Evolutionary conservation across 1,140 invertebrate genomes (phyloP), one percentile per base, ranked within the genome.

Genomic region (Cecropterus lyciades): DNA sequence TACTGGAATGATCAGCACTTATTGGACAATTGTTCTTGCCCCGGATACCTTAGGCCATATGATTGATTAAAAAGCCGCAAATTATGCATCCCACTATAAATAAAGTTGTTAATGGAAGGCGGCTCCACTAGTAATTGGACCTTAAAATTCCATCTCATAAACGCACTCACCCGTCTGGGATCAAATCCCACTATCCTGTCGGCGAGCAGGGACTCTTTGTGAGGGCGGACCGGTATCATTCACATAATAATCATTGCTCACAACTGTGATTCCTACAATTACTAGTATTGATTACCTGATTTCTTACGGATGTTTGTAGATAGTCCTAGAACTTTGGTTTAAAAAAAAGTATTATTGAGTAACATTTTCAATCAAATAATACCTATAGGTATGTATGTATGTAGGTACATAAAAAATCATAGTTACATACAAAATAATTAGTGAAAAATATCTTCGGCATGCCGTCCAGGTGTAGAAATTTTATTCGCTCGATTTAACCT

Each of bases 31-130:
- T 78, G 83, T 77, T 30, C 72, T 63, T 70, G 65, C 65, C 79
- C 79, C 82, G 82, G 84, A 87, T 83, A 75, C 79, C 73, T 65
- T 75, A 78, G 71, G 62, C 80, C 78, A 75, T 69, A 82, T 89
- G 81, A 89, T 87, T 90, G 85, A 90, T 88, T 87, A 86, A 88
- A 85, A 84, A 83, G 80, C 84, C 84, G 87, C 84, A 84, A 83
- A 75, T 81, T 90, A 90, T 89, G 84, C 82, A 87, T 84, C 80
- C 75, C 75, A 81, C 79, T 81, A 86, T 86, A 90, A 86, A 90
- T 89, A 89, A 90, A 86, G 79, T 86, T 85, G 85, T 87, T 90
- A 85, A 88, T 86, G 80, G 79, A 80, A 76, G 78, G 73, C 80
- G 81, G 80, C 77, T 27, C 77, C 68, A 64, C 68, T 75, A 76